phyloP scores from a whole-genome alignment of 2,113 vertebrate species.

The Ictalurus furcatus region DNA sequence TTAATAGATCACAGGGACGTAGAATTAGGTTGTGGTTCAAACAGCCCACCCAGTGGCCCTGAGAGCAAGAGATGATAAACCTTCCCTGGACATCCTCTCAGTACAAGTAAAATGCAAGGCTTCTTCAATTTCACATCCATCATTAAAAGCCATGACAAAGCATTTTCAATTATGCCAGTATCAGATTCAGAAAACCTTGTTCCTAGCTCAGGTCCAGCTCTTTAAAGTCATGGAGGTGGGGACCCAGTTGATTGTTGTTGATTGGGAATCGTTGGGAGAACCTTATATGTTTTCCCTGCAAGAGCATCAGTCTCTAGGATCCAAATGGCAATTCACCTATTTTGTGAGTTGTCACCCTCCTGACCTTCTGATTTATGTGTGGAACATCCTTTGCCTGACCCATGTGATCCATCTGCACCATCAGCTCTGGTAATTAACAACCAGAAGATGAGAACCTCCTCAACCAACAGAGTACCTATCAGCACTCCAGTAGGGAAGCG shows the following conservation, averaged over 20 bases:
- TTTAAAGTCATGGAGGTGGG: conserved; percentile 56
- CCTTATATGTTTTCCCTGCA: conserved; percentile 61
- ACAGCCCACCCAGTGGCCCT: conserved; percentile 79
- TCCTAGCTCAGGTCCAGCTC: conserved; percentile 73
- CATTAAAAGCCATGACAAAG: conserved; percentile 88
- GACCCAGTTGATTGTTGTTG: conserved; percentile 61
- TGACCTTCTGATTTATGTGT: conserved; percentile 75
- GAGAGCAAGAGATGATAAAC: conserved; percentile 82
- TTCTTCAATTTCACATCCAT: conserved; percentile 90
- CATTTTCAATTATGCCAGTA: conserved; percentile 82
- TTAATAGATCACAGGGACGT: conserved; percentile 69
- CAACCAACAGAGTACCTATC: conserved; percentile 68
- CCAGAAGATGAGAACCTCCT: conserved; percentile 73
- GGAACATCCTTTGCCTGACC: conserved; percentile 74
- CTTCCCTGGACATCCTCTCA: conserved; percentile 75
- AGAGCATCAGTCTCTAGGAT: conserved; percentile 56
- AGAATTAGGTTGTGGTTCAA: conserved; percentile 74
- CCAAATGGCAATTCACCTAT: conserved; percentile 76
- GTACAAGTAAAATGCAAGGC: conserved; percentile 89
- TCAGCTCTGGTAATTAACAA: conserved; percentile 72
- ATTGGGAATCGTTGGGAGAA: conserved; percentile 62
- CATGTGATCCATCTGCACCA: conserved; percentile 69
- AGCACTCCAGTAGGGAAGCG: conserved; percentile 64
- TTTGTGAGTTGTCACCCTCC: conserved; percentile 73
- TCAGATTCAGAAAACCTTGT: conserved; percentile 79